Base-by-base conservation (phyloP, 2,113 vertebrate genomes). In the Ammospiza caudacuta region DNA sequence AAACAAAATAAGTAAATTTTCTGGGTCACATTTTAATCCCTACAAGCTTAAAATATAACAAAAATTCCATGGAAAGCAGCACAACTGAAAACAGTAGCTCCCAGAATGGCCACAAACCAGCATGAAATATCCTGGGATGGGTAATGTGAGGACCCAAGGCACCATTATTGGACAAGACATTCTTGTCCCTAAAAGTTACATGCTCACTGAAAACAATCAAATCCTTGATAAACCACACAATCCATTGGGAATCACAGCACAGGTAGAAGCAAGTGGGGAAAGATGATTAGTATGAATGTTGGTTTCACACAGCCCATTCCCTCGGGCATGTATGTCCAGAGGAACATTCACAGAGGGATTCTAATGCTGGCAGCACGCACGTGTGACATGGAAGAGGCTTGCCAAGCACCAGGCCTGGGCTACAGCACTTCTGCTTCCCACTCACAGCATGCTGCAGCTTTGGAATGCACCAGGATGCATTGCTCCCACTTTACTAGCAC, bases 321-420 rank as follows among this genome's bases (percentile, higher is more conserved):
- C 51, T 49, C 0, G 0, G 52, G 59, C 58, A 3, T 5, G 2
- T 1, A 1, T 12, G 28, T 15, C 35, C 59, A 35, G 5, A 52
- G 27, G 22, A 81, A 59, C 25, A 33, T 13, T 37, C 66, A 14
- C 9, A 29, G 3, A 0, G 0, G n/a, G 14, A 14, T 83, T 54
- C 51, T 5, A 7, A 19, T 10, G 16, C 83, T 13, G 44, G 77
- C 73, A 92, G 51, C 63, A 29, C 31, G 29, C 25, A 8, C 1
- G 1, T 11, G 25, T 46, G 62, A 62, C 63, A 25, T 1, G 15
- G 33, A 51, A 59, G 47, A 58, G 59, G 5, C 8, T n/a, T 14
- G 8, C 33, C 52, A 31, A 59, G 87, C 41, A 58, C 33, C 39
- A 35, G 52, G 39, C 20, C 25, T 18, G 35, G 24, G 33, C 52